Percentiles rank a stretch among this genome's conserved stretches.
Evolutionary conservation across 2,888 invertebrate genomes (phyloP).

Genomic region (Biston stratarius): DNA sequence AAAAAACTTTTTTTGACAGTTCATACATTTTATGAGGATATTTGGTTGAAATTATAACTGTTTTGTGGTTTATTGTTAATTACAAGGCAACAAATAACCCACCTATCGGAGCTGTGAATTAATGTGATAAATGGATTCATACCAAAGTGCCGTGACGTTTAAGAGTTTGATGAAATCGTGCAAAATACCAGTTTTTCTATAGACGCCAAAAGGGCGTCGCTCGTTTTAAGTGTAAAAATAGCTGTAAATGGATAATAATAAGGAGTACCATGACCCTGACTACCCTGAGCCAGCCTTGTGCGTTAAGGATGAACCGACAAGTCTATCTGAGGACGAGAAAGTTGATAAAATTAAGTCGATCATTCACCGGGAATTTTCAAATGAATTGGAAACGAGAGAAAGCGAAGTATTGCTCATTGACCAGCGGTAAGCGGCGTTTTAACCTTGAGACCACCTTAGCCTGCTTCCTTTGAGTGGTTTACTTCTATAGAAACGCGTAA

Average conservation of each 20-base stretch:
- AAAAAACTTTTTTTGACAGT: background rate
- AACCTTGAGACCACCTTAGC: conserved; percentile 29
- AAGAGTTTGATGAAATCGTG: conserved; percentile 40
- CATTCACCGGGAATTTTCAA: conserved; percentile 90
- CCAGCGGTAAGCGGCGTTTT: conserved; percentile 81
- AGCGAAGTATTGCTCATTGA: conserved; percentile 90
- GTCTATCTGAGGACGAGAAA: conserved; percentile 71
- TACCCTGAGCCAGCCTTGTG: conserved; percentile 72
- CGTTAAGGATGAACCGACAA: conserved; percentile 60
- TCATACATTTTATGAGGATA: conserved; percentile 56
- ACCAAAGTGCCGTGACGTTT: conserved; percentile 51
- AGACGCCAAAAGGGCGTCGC: conserved; percentile 64
- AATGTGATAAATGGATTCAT: conserved; percentile 57
- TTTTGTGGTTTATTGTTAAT: conserved; percentile 54
- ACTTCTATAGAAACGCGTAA: background rate
- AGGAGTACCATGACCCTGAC: conserved; percentile 88
- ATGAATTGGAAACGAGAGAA: conserved; percentile 89
- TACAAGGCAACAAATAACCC: conserved; percentile 49
- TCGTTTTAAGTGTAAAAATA: conserved; percentile 57
- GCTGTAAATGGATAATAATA: conserved; percentile 71
- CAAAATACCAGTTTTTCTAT: conserved; percentile 50
- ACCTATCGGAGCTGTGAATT: conserved; percentile 58
- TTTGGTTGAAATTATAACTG: conserved; percentile 63
- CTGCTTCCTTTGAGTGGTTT: conserved; percentile 11
- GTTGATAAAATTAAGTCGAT: conserved; percentile 86